A percentile compares a stretch with the other conserved stretches of the same genome.
phyloP scores from a whole-genome alignment of 2,888 invertebrate species.

The Chrysina gloriosa region DNA sequence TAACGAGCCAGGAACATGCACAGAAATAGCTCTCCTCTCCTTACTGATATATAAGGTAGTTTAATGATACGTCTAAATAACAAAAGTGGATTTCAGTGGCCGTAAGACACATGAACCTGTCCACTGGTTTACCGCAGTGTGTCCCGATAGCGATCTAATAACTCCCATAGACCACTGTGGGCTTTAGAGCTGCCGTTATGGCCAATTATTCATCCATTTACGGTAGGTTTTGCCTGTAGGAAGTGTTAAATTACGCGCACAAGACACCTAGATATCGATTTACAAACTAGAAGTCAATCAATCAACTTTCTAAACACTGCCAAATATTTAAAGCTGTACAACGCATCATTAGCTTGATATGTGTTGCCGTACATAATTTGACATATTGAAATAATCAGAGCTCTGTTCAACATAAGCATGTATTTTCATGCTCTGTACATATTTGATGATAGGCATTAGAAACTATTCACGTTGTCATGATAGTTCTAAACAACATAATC shows the following conservation, averaged over 20 bases:
- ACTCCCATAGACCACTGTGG: slow-evolving; percentile 49
- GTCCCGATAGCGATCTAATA: slow-evolving; percentile 51
- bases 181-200: slow-evolving; percentile 51
- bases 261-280: slow-evolving; percentile 52
- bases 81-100: slow-evolving; percentile 39
- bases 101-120: slow-evolving; percentile 45
- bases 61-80: slow-evolving; percentile 41
- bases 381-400: slow-evolving; percentile 27
- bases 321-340: slow-evolving; percentile 48
- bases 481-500: too few species aligned
- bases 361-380: slow-evolving; percentile 25
- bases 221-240: slow-evolving; percentile 53
- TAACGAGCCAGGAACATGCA: slow-evolving; percentile 44
- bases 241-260: slow-evolving; percentile 53
- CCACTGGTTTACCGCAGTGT: slow-evolving; percentile 37
- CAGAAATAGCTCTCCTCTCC: slow-evolving; percentile 36
- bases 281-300: slow-evolving; percentile 50
- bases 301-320: slow-evolving; percentile 52
- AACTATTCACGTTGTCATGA: too few species aligned
- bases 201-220: slow-evolving; percentile 53
- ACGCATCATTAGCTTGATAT: slow-evolving; percentile 21
- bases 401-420: slow-evolving; percentile 7
- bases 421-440: too few species aligned
- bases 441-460: too few species aligned
- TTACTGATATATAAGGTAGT: slow-evolving; percentile 40